Base-by-base conservation (phyloP, 2,888 invertebrate genomes). In the Microplitis deprimator region DNA sequence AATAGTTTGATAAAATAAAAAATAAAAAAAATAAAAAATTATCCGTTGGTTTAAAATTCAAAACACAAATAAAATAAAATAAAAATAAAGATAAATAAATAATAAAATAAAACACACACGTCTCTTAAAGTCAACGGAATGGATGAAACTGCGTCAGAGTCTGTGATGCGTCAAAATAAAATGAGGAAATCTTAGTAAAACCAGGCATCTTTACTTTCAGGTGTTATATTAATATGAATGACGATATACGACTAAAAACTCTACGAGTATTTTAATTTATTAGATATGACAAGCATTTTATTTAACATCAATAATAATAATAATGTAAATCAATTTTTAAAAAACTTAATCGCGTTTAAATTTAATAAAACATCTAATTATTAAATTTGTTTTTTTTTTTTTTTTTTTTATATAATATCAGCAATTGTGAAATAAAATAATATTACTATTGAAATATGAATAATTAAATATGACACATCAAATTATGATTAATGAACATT, bases 191-290 rank as follows among this genome's bases (percentile, higher is more conserved):
- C 74, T 76, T 62, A 81, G 82, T 80, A 80, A 29, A 84, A 84
- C 82, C 82, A 79, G 82, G 83, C 84, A 84, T 83, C 68, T 82
- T 80, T 79, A 78, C 82, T 78, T 81, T 83, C 85, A 85, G 86
- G 84, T 84, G 85, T 82, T 86, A 64, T 77, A 87, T 87, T 86
- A 87, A 87, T 87, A 87, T 85, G 84, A 87, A 87, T 87, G 87
- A 87, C 86, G 85, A 85, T 81, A 70, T 20, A 17, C 68, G 17
- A 41, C 68, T 40, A 20, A 68, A 41, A 40, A 41, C 41, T 40
- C 17, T 16, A 40, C 41, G 59, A 13, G 50, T 8, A 50, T 50
- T 50, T 50, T 50, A 13, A 50, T 50, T 50, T 50, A 50, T 50
- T 50, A 50, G 50, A 50, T 50, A 50, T 50, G 13, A 50, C 8